Conservation (phyloP, 2,888 invertebrate genomes). For the Leptothorax acervorum region DNA sequence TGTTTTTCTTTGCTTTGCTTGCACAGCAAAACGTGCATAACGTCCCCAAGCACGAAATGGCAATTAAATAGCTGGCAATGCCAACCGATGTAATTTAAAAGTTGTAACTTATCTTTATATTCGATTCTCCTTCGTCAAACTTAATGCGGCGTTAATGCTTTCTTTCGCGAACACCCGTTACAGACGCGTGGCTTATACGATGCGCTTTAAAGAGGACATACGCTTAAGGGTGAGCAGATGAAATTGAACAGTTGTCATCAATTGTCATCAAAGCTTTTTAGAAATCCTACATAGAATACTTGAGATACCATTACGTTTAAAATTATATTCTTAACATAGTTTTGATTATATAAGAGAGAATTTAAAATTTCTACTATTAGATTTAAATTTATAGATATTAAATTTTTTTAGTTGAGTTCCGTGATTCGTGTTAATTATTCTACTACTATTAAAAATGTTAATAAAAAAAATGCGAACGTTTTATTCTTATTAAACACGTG, state of each 20-base stretch:
- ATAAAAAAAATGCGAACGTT: background rate
- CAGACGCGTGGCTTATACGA: constrained; percentile 41
- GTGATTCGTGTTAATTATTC: background rate
- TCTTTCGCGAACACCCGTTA: constrained; percentile 47
- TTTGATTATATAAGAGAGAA: too few species aligned
- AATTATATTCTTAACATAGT: background rate
- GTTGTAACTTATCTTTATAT: constrained; percentile 14
- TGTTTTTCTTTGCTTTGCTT: constrained; percentile 13
- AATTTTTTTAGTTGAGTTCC: background rate
- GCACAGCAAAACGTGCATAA: background rate
- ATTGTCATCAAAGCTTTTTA: background rate
- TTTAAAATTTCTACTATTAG: background rate
- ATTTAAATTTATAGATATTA: background rate
- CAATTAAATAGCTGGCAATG: background rate
- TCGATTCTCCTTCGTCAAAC: constrained; percentile 5
- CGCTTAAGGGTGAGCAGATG: constrained; percentile 37
- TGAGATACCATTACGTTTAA: background rate
- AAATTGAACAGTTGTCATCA: background rate
- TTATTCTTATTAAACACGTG: background rate
- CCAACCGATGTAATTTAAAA: constrained; percentile 4
- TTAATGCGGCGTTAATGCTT: constrained; percentile 21
- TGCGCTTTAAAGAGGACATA: constrained; percentile 49
- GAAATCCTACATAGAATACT: background rate
- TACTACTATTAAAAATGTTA: background rate
- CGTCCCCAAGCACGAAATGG: background rate